phyloP scores from a whole-genome alignment of 2,888 invertebrate genomes.

The Tetheella fluctuosa region DNA sequence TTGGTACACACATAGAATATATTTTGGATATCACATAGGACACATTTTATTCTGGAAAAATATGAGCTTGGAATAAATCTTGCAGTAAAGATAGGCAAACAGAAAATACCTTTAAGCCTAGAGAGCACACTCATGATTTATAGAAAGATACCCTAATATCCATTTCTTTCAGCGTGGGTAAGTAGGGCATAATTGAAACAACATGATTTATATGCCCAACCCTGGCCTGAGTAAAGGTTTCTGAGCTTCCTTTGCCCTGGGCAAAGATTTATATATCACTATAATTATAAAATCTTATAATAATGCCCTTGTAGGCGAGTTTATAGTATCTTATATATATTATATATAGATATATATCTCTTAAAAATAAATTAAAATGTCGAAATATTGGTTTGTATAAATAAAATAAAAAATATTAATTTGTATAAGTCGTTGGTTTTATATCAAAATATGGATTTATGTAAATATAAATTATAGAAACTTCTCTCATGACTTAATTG shows the following conservation, averaged over 20 bases:
- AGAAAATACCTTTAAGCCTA: constrained; percentile 13
- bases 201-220: constrained; percentile 63
- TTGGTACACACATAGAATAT: too few species aligned
- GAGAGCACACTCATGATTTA: constrained; percentile 41
- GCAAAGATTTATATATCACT: neutral
- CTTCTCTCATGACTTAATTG: too few species aligned
- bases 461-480: too few species aligned
- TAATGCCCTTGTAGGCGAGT: neutral
- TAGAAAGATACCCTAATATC: constrained; percentile 32
- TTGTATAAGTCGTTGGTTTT: too few species aligned
- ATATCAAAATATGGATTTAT: too few species aligned
- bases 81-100: neutral
- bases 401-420: too few species aligned
- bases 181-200: constrained; percentile 70
- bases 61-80: neutral
- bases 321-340: too few species aligned
- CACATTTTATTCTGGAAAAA: too few species aligned
- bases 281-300: neutral
- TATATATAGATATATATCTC: too few species aligned
- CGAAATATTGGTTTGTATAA: too few species aligned
- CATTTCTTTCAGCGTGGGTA: constrained; percentile 37
- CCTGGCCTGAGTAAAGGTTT: constrained; percentile 33
- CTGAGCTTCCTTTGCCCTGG: constrained; percentile 23
- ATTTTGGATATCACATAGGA: too few species aligned
- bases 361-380: too few species aligned